Conservation (phyloP, 2,888 invertebrate genomes). For the Erebia aethiops region DNA sequence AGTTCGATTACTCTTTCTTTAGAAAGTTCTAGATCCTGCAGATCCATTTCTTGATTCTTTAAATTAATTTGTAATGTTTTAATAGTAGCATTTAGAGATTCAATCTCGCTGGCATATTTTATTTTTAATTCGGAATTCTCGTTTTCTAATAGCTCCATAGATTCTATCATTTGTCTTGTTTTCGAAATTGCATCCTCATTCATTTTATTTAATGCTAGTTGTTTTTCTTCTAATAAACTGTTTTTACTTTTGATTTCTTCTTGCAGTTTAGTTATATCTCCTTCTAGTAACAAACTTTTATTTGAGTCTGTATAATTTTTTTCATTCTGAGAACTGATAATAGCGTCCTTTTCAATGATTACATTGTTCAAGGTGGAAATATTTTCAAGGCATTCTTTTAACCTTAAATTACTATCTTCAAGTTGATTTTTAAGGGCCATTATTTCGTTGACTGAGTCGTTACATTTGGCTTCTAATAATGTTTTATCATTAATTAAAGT, state of each 20-base stretch:
- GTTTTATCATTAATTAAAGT: constrained; percentile 64
- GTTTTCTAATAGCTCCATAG: constrained; percentile 59
- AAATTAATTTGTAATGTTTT: constrained; percentile 62
- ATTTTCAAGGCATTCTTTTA: constrained; percentile 55
- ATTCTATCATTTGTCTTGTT: constrained; percentile 60
- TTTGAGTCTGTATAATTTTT: constrained; percentile 56
- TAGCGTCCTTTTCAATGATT: constrained; percentile 62
- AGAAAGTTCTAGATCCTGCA: constrained; percentile 61
- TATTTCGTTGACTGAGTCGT: constrained; percentile 56
- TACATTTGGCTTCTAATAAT: constrained; percentile 59
- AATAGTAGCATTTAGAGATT: constrained; percentile 64
- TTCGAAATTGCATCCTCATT: constrained; percentile 59
- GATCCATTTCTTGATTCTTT: constrained; percentile 61
- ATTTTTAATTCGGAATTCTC: constrained; percentile 67
- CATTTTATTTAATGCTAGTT: constrained; percentile 56
- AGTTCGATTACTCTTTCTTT: constrained; percentile 71
- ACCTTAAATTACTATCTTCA: constrained; percentile 52
- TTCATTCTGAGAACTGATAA: constrained; percentile 61
- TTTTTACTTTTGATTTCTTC: constrained; percentile 58
- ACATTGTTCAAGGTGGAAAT: constrained; percentile 56
- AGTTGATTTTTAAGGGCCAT: constrained; percentile 58
- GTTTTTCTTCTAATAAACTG: constrained; percentile 57
- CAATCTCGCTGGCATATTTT: constrained; percentile 63
- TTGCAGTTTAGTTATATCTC: constrained; percentile 58
- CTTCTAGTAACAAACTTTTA: constrained; percentile 57